These are phyloP conservation scores for Forbesichthys agassizii DNA, from an alignment of 2,113 vertebrate genomes.

Conservation along the genomic window DNA sequence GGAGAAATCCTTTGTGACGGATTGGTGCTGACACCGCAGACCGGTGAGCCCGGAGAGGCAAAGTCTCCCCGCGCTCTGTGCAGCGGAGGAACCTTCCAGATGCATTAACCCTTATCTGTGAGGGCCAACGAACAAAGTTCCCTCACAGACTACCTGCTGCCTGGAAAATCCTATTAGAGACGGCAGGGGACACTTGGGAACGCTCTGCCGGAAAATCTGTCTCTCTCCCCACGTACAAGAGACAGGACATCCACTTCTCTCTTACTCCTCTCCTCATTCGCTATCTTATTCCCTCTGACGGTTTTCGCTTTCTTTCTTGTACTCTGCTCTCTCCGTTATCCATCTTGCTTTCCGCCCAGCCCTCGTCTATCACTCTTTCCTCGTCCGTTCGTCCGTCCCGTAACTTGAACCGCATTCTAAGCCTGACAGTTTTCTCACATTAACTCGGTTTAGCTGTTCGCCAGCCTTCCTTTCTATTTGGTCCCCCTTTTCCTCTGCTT, in stretches of 20 bases:
- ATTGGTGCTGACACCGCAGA: slow-evolving; percentile 88
- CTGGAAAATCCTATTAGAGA: slow-evolving; percentile 73
- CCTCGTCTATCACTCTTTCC: slow-evolving; percentile 65
- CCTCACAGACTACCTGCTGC: slow-evolving; percentile 71
- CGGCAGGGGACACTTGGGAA: slow-evolving; percentile 58
- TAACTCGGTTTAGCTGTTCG: slow-evolving; percentile 43
- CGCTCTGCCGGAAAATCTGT: slow-evolving; percentile 63
- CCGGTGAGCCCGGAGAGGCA: slow-evolving; percentile 76
- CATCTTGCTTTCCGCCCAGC: slow-evolving; percentile 50
- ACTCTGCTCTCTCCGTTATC: slow-evolving; percentile 48
- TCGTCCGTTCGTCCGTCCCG: slow-evolving; percentile 47
- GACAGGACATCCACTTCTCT: slow-evolving; percentile 60
- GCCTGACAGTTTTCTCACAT: slow-evolving; percentile 19
- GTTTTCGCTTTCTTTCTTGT: slow-evolving; percentile 51
- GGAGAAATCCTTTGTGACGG: slow-evolving; percentile 92
- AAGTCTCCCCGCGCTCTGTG: slow-evolving; percentile 63
- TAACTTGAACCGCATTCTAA: slow-evolving; percentile 41
- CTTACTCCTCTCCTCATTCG: slow-evolving; percentile 39
- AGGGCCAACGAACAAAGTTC: slow-evolving; percentile 65
- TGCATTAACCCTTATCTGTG: slow-evolving; percentile 71
- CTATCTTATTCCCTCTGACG: slow-evolving; percentile 61
- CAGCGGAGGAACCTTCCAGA: slow-evolving; percentile 60
- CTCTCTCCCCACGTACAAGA: slow-evolving; percentile 56
- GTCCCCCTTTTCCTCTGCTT: background rate
- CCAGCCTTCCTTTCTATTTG: slow-evolving; percentile 1